Percentiles rank a stretch among this genome's conserved stretches.
phyloP scores from a whole-genome alignment of 2,888 invertebrate genomes.

The Therioaphis trifolii region DNA sequence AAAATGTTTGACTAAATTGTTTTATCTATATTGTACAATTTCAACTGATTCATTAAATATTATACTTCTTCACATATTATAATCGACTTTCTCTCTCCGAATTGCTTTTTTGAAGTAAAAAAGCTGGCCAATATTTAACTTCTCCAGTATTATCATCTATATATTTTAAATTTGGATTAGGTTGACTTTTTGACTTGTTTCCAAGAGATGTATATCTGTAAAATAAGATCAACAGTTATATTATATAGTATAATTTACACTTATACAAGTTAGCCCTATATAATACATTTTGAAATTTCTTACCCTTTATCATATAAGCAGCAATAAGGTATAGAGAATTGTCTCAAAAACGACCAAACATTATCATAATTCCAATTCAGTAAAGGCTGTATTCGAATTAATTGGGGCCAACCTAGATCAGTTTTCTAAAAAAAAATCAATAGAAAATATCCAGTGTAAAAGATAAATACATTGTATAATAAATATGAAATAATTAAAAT shows the following conservation, averaged over 20 bases:
- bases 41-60: slow-evolving; percentile 15
- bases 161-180: slow-evolving; percentile 79
- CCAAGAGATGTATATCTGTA: slow-evolving; percentile 81
- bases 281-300: neutral
- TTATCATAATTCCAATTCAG: slow-evolving; percentile 92
- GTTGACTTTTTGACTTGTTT: slow-evolving; percentile 80
- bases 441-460: no score
- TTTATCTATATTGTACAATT: slow-evolving; percentile 10
- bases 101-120: slow-evolving; percentile 74
- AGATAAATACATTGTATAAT: no score
- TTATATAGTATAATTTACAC: neutral
- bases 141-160: slow-evolving; percentile 70
- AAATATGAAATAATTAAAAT: no score
- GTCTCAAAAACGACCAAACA: slow-evolving; percentile 89
- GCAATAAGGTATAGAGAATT: slow-evolving; percentile 88
- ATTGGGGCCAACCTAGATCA: slow-evolving; percentile 89
- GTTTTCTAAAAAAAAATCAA: slow-evolving; percentile 74
- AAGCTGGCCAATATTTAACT: slow-evolving; percentile 78
- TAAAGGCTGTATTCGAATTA: slow-evolving; percentile 89
- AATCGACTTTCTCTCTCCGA: slow-evolving; percentile 74
- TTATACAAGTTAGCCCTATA: no score
- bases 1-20: neutral
- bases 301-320: slow-evolving; percentile 89
- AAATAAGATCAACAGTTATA: neutral
- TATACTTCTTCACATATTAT: slow-evolving; percentile 45